Evolutionary conservation across 2,888 invertebrate genomes (phyloP).

Genomic region (Xylophagus ater): DNA sequence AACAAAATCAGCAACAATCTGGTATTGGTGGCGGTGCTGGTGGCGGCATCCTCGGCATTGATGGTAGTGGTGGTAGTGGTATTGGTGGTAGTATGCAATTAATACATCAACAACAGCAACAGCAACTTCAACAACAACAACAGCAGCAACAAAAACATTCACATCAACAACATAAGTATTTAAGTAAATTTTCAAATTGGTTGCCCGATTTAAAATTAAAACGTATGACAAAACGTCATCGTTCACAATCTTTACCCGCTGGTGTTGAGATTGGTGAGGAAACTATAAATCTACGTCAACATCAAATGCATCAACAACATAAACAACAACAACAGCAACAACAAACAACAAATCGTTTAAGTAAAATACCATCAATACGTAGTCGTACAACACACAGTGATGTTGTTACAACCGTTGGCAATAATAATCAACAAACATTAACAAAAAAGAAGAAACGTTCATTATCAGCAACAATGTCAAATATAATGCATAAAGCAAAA

Average conservation of each 20-base stretch:
- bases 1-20: conserved; percentile 9
- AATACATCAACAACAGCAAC: conserved; percentile 6
- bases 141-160: conserved; percentile 25
- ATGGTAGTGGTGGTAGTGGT: conserved; percentile 1
- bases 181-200: conserved; percentile 51
- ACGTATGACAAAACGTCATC: conserved; percentile 51
- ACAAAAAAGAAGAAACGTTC: conserved; percentile 68
- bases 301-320: conserved; percentile 23
- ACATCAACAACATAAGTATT: conserved; percentile 40
- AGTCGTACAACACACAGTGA: conserved; percentile 22
- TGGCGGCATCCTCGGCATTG: neutral
- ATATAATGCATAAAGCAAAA: conserved; percentile 74
- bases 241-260: conserved; percentile 72
- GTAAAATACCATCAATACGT: conserved; percentile 28
- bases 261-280: conserved; percentile 49
- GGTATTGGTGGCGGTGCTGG: neutral
- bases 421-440: conserved; percentile 1
- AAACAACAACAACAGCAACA: conserved; percentile 23
- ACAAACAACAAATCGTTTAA: conserved; percentile 24
- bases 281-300: conserved; percentile 38
- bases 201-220: conserved; percentile 65
- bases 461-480: conserved; percentile 73
- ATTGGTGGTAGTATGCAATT: conserved; percentile 7
- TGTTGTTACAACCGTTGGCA: neutral
- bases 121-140: conserved; percentile 11